Base-by-base conservation (phyloP, 2,113 vertebrate genomes). In the Noctilio leporinus region DNA sequence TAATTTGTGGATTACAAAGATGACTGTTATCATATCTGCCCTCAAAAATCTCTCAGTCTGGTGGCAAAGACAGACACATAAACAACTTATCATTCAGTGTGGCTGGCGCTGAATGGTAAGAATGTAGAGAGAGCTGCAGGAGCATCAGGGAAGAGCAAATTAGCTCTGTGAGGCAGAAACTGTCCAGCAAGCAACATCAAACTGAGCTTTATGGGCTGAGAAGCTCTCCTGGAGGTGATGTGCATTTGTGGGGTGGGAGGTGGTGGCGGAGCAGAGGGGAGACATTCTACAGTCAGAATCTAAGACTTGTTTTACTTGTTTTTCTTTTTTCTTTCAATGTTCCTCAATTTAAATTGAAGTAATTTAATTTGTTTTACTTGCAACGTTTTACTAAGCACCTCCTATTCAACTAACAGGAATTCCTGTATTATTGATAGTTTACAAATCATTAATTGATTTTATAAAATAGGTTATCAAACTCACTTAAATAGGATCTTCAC, bases 41-140 rank as follows among this genome's bases (percentile, higher is more conserved):
- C 38, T 47, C 73, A 86, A 88, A 96, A 75, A 82, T 77, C 24
- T 89, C 38, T 94, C 33, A 53, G 35, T 89, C 72, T 93, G n/a
- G 14, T 78, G 35, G 62, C 82, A 94, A 94, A 89, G 55, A 85
- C 72, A 94, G 38, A 83, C 73, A 57, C 26, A 33, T 75, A 77
- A 76, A 87, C 53, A 89, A 16, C 67, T 73, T 89, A 67, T 33
- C 62, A 64, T 83, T 86, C 19, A 5, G 3, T 45, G 49, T 95
- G 59, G 47, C 81, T 88, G 72, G 45, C 49, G 22, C 16, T 62
- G 24, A 47, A 53, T 19, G 40, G 3, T 95, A 57, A 95, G 43
- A 91, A 86, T n/a, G n/a, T 53, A 15, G 59, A 85, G 51, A 45
- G 20, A 72, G 47, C 47, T 59, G 2, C n/a, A 15, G 17, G 35